These are phyloP conservation scores for Melanotaenia nigrans DNA, from an alignment of 2,797 vertebrate genomes.

Conservation along the genomic window DNA sequence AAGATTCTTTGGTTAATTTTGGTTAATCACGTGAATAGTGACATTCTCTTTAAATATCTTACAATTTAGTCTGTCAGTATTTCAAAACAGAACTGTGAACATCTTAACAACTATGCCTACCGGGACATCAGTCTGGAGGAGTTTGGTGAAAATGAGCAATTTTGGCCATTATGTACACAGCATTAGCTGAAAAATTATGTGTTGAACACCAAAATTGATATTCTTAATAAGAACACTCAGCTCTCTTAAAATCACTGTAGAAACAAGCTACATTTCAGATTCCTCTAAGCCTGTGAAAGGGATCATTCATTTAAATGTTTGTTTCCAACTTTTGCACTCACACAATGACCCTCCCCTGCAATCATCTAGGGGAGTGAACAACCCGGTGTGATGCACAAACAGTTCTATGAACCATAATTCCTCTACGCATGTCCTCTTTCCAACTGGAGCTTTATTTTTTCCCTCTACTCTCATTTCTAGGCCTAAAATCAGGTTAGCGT, in stretches of 20 bases:
- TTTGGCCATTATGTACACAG: not conserved
- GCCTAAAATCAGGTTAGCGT: conserved; percentile 84
- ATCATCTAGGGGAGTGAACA: conserved; percentile 7
- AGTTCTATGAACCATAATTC: conserved; percentile 58
- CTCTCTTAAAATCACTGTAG: not conserved
- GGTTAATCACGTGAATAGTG: too few species aligned
- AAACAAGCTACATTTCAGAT: not conserved
- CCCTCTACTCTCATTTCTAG: conserved; percentile 80
- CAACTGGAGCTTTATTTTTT: conserved; percentile 74
- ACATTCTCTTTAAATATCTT: too few species aligned
- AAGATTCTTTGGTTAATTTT: too few species aligned
- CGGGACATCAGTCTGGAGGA: not conserved
- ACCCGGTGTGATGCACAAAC: conserved; percentile 55
- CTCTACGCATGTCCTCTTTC: conserved; percentile 73
- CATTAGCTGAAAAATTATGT: not conserved
- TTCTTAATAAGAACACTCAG: not conserved
- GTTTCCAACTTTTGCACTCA: not conserved
- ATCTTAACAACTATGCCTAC: not conserved
- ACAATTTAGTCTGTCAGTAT: not conserved
- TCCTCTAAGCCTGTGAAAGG: not conserved
- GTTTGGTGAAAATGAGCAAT: not conserved
- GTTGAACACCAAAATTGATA: not conserved
- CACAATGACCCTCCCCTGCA: conserved; percentile 19
- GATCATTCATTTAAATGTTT: not conserved
- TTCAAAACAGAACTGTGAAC: not conserved